Base-by-base conservation (phyloP, 2,797 vertebrate genomes). In the Ateles fusciceps region DNA sequence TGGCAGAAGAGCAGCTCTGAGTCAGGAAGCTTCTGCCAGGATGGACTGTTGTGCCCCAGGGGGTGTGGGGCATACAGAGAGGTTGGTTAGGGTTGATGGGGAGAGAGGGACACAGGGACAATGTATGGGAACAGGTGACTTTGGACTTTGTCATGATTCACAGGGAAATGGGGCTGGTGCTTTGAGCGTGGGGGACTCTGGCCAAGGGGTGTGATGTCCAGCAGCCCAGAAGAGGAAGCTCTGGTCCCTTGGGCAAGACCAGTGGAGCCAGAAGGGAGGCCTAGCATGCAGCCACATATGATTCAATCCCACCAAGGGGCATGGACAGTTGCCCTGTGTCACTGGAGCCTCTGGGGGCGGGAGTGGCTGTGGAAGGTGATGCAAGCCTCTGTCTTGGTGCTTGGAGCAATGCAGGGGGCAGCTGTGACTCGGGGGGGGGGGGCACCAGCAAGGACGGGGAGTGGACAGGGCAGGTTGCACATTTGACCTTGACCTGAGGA, bases 61-160 rank as follows among this genome's bases (percentile, higher is more conserved):
- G 6, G 11, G n/a, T 2, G 0, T 1, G 42, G 39, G 71, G 1
- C 7, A 57, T 15, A 2, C n/a, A 30, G 85, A n/a, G 55, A 71
- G 12, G 17, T 7, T 12, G 9, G 26, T 13, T 13, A 8, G 13
- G 74, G 48, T 5, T 3, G 22, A 24, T 5, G 11, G 28, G 4
- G 55, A 30, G 19, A 19, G 15, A 30, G 33, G 28, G 33, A 28
- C 75, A 0, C 12, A 1, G 0, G 0, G 72, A 26, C 46, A 52
- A 2, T 52, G 8, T 28, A 5, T 4, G 28, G 55, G 36, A 28
- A 13, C 0, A 2, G 3, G 14, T 8, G 59, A 39, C 39, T 46
- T 15, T 30, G 68, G 52, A 30, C 52, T 52, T 39, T 0, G 30
- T 46, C 50, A 1, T 17, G 5, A 2, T 28, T 78, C 36, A 4